Base-by-base conservation (phyloP, 2,888 invertebrate genomes). In the Escarpia spicata region DNA sequence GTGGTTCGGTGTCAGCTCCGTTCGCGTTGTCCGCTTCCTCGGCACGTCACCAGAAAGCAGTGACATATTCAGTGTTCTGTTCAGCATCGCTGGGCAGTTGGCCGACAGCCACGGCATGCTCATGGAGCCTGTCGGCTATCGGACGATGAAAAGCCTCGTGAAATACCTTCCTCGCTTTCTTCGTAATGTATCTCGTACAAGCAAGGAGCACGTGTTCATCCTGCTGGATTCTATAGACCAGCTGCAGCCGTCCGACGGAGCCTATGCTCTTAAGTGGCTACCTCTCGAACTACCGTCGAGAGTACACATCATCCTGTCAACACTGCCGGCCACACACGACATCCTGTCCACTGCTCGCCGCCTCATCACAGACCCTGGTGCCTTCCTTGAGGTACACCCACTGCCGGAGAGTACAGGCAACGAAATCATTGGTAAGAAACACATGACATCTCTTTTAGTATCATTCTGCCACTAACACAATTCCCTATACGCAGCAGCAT, bases 221-320 rank as follows among this genome's bases (percentile, higher is more conserved):
- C 93, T 96, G 45, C 94, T 96, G 31, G 96, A 96, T 92, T 96
- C 96, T 1, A 92, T 96, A 15, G 96, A 96, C 92, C 96, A 96
- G 94, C 93, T 96, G 45, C 93, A 92, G 0, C 92, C 95, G 3
- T 75, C 91, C 37, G 93, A 95, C 92, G 94, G 95, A 93, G 95
- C 95, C 19, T 95, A 95, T 93, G 92, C 91, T 4, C 94, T 95
- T 94, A 93, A 94, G 31, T 96, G 96, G 96, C 92, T 96, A 89
- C 95, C 95, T 15, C 93, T 92, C 0, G 58, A 93, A n/a, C 94
- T 96, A 10, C 96, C 96, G 15, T 90, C 93, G 19, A 95, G 95
- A 93, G 94, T 96, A 43, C 94, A 95, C 92, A 91, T 96, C 37
- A 94, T 96, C 44, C 91, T 96, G 2, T 96, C 96, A 4, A 95